These are phyloP conservation scores for Lepidurus packardi DNA, from an alignment of 1,140 invertebrate genomes.

Conservation along the genomic window DNA sequence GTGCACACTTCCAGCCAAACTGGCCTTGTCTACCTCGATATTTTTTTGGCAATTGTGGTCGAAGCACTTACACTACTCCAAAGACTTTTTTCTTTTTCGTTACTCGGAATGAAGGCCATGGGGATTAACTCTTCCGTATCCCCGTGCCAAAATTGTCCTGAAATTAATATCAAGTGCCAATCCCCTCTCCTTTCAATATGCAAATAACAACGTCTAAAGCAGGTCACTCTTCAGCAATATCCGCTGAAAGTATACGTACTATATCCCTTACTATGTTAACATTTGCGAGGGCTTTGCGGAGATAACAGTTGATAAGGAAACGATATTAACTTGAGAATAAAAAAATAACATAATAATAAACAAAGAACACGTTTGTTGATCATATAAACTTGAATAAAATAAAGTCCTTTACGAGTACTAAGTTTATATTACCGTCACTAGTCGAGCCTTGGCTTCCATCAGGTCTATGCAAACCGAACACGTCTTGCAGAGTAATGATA, in stretches of 20 bases:
- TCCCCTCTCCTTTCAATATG: background rate
- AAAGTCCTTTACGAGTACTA: background rate
- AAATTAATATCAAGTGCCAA: background rate
- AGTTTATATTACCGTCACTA: background rate
- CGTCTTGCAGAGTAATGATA: background rate
- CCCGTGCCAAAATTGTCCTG: background rate
- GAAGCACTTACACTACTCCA: background rate
- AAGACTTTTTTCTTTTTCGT: background rate
- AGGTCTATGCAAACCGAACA: background rate
- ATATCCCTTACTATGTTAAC: no score
- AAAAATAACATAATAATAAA: no score
- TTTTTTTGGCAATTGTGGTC: background rate
- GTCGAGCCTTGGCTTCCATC: background rate
- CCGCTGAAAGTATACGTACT: background rate
- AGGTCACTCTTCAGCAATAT: background rate
- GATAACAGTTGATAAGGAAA: no score
- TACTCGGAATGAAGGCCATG: background rate
- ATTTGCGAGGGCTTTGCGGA: no score
- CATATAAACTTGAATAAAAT: no score
- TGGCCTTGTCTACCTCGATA: background rate
- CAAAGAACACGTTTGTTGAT: no score
- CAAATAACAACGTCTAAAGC: background rate
- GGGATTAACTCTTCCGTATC: background rate
- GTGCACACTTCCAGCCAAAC: background rate
- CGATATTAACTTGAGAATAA: no score